Conservation (phyloP, 2,888 invertebrate species). For the Cinara cedri region DNA sequence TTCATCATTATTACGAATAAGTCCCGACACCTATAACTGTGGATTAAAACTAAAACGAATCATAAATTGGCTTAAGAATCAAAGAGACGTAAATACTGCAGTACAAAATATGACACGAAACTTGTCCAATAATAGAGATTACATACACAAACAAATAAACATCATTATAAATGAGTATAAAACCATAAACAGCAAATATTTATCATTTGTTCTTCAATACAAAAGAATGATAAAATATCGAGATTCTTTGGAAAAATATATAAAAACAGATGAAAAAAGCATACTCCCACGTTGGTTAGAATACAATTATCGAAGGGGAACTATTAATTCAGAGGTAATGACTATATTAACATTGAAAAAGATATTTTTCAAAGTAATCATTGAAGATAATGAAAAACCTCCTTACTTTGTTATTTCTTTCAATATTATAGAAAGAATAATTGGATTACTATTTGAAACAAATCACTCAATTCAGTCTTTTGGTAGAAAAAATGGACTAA, state of each 20-base stretch:
- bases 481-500: conserved; percentile 27
- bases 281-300: conserved; percentile 44
- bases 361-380: conserved; percentile 39
- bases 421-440: conserved; percentile 21
- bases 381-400: conserved; percentile 15
- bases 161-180: conserved; percentile 30
- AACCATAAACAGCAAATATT: conserved; percentile 28
- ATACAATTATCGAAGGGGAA: conserved; percentile 33
- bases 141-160: conserved; percentile 30
- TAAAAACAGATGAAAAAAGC: conserved; percentile 9
- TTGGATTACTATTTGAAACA: conserved; percentile 39
- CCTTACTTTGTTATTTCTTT: conserved; percentile 27
- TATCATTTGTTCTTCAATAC: conserved; percentile 24
- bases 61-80: conserved; percentile 31
- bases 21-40: not conserved
- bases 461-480: not conserved
- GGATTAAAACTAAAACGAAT: conserved; percentile 43
- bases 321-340: conserved; percentile 27
- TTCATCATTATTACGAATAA: conserved; percentile 1
- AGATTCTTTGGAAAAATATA: conserved; percentile 8
- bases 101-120: conserved; percentile 33
- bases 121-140: conserved; percentile 2
- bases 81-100: conserved; percentile 20
- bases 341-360: conserved; percentile 37
- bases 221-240: conserved; percentile 23